Evolutionary conservation across 2,797 vertebrate species (phyloP).

Genomic region (Anas flavirostris): DNA sequence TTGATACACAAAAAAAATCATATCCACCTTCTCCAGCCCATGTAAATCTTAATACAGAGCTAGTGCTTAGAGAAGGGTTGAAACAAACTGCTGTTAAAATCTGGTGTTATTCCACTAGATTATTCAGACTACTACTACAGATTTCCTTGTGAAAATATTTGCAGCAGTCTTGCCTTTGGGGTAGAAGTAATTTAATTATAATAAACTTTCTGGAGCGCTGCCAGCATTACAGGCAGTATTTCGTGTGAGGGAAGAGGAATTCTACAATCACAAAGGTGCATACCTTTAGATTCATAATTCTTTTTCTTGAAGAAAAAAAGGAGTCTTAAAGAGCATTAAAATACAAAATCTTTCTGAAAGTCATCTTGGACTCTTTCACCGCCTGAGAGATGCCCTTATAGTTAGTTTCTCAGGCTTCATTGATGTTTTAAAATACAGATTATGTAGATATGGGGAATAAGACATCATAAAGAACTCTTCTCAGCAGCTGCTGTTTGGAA

Average conservation of each 20-base stretch:
- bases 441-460: background rate
- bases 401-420: background rate
- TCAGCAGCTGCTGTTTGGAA: background rate
- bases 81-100: background rate
- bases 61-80: background rate
- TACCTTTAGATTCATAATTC: background rate
- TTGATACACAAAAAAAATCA: background rate
- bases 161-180: background rate
- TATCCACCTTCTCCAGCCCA: background rate
- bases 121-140: background rate
- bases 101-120: background rate
- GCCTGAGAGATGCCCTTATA: background rate
- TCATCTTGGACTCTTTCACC: background rate
- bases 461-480: background rate
- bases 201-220: background rate
- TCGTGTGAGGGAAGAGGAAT: background rate
- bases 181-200: constrained; percentile 17
- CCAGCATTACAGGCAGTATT: background rate
- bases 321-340: background rate
- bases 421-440: background rate
- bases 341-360: background rate
- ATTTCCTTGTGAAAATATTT: background rate
- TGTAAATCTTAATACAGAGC: background rate
- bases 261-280: background rate
- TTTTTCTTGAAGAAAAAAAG: background rate